These are phyloP conservation scores for Ecdyonurus torrentis DNA, from an alignment of 2,888 invertebrate species.

Conservation along the genomic window DNA sequence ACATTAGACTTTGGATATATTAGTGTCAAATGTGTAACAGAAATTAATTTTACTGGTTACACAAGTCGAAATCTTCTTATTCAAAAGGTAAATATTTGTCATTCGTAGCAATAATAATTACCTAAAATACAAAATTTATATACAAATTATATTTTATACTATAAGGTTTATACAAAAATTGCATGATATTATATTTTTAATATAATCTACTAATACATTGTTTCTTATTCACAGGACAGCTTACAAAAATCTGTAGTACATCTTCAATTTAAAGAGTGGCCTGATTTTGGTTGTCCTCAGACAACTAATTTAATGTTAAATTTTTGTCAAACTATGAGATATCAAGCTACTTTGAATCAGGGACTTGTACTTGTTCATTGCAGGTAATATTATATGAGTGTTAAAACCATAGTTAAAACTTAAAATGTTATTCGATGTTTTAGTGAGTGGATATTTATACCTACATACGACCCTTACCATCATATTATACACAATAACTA, in stretches of 20 bases:
- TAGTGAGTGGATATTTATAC: too few relatives aligned
- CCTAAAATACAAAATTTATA: too few relatives aligned
- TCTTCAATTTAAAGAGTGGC: constrained; percentile 55
- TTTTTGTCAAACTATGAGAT: constrained; percentile 39
- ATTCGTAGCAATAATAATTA: too few relatives aligned
- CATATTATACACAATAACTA: too few relatives aligned
- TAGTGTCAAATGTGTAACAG: constrained; percentile 34
- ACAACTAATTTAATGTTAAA: constrained; percentile 41
- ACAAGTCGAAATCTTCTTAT: constrained; percentile 41
- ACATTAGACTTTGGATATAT: constrained; percentile 39
- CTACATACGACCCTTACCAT: too few relatives aligned
- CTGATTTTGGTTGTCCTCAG: constrained; percentile 51
- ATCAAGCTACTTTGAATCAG: constrained; percentile 31
- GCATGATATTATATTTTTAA: too few relatives aligned
- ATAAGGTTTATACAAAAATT: too few relatives aligned
- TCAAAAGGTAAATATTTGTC: constrained; percentile 27
- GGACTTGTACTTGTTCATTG: constrained; percentile 50
- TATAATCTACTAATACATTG: too few relatives aligned
- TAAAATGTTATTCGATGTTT: too few relatives aligned
- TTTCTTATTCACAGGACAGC: constrained; percentile 24
- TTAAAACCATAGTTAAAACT: too few relatives aligned
- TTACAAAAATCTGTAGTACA: constrained; percentile 35
- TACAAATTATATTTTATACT: too few relatives aligned
- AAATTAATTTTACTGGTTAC: constrained; percentile 37
- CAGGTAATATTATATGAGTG: too few relatives aligned